Base-by-base conservation (phyloP, 2,113 vertebrate genomes). In the Butorides virescens region DNA sequence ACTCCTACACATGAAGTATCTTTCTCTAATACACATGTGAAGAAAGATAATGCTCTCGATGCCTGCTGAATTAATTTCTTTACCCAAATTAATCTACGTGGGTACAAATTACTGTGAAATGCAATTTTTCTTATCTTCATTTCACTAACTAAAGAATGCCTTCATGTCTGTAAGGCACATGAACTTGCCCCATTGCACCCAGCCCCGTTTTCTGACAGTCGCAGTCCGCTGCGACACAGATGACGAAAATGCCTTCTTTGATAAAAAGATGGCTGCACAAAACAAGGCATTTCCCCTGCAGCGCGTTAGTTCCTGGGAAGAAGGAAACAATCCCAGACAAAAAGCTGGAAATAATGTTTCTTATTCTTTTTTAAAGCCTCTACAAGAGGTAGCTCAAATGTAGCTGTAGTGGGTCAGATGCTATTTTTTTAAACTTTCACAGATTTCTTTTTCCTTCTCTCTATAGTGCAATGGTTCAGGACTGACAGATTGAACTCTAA, bases 391-490 rank as follows among this genome's bases (percentile, higher is more conserved):
- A 76, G n/a, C 36, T 73, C 34, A 37, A 75, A 52, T 30, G 19
- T 18, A 65, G 23, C 29, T 68, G 4, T 13, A 63, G 15, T 27
- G n/a, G 14, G 47, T 47, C 49, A 68, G 22, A 49, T 0, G 1
- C 7, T 44, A 6, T 32, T 49, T 82, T 42, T 75, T 56, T 2
- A 23, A 47, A 11, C 11, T 73, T 44, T 21, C 6, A 5, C 6
- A 2, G 11, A 29, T 32, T 20, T 70, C 6, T 53, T 81, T 93
- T 71, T 36, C 26, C 26, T 68, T 89, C 27, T 76, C 39, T 82
- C 32, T 26, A 7, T 3, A 56, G 26, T 2, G 22, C 44, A 36
- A 0, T 21, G 23, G 10, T 18, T 59, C 0, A 0, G 13, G 27
- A 17, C 8, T 13, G 15, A 50, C 42, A 62, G 37, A 10, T 21